phyloP scores from a whole-genome alignment of 2,888 invertebrate genomes.

The Phyto melanocephala region DNA sequence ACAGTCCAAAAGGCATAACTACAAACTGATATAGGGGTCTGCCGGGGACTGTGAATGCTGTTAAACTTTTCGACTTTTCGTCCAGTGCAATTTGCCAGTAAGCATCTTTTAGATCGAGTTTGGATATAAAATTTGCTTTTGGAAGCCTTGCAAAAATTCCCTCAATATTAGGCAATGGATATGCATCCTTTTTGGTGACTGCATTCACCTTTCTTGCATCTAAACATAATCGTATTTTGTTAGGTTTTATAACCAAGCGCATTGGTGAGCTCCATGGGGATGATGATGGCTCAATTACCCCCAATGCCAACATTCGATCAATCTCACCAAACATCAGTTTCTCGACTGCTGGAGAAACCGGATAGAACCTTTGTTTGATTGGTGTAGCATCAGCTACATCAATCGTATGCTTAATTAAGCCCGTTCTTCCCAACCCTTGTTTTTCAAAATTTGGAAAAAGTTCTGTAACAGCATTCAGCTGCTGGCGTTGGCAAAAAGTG shows the following conservation, averaged over 20 bases:
- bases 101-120: slow-evolving; percentile 48
- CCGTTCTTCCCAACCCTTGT: not conserved
- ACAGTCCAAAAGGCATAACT: slow-evolving; percentile 33
- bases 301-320: not conserved
- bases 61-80: slow-evolving; percentile 37
- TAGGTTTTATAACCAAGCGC: slow-evolving; percentile 38
- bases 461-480: not conserved
- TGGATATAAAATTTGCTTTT: slow-evolving; percentile 45
- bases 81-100: slow-evolving; percentile 53
- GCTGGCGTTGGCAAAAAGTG: not conserved
- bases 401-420: not conserved
- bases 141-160: slow-evolving; percentile 6
- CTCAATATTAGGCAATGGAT: slow-evolving; percentile 44
- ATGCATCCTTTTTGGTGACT: slow-evolving; percentile 38
- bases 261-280: slow-evolving; percentile 71
- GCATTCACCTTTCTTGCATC: slow-evolving; percentile 33
- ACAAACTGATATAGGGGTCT: slow-evolving; percentile 61
- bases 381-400: not conserved
- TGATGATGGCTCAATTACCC: not conserved
- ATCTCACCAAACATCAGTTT: slow-evolving; percentile 17
- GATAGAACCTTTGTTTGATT: not conserved
- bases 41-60: slow-evolving; percentile 59
- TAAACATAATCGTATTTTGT: slow-evolving; percentile 16
- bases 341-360: slow-evolving; percentile 11
- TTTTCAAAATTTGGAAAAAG: not conserved